Percentiles rank a stretch among this genome's conserved stretches.
Conservation (phyloP, 2,113 vertebrate species). For the Ariopsis seemanni region DNA sequence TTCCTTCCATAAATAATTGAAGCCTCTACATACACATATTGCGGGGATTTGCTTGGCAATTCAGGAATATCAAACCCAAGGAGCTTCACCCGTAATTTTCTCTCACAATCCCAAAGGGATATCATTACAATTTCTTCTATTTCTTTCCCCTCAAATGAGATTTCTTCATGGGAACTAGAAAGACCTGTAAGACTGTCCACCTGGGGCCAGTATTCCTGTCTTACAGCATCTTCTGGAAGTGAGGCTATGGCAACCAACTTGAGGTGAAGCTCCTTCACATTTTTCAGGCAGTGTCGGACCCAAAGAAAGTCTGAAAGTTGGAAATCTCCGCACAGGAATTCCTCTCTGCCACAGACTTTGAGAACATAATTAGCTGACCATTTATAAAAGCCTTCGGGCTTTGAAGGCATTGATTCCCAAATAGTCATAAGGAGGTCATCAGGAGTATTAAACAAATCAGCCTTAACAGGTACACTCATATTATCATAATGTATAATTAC, state of each 20-base stretch:
- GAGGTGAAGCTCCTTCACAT: constrained; percentile 66
- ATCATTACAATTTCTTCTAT: constrained; percentile 74
- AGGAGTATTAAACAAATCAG: constrained; percentile 56
- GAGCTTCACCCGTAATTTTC: constrained; percentile 74
- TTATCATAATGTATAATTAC: constrained; percentile 64
- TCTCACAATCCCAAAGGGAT: constrained; percentile 76
- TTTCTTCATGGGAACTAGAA: constrained; percentile 71
- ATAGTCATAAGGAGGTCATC: constrained; percentile 57
- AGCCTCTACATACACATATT: constrained; percentile 66
- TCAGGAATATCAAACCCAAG: constrained; percentile 74
- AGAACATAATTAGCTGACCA: constrained; percentile 60
- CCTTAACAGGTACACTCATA: constrained; percentile 61
- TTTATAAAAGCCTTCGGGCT: constrained; percentile 27
- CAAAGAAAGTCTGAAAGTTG: constrained; percentile 68
- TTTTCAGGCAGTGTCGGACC: constrained; percentile 73
- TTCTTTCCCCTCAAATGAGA: constrained; percentile 68
- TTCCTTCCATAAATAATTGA: constrained; percentile 72
- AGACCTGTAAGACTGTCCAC: constrained; percentile 72
- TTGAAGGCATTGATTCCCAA: constrained; percentile 52
- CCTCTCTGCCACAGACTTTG: constrained; percentile 74
- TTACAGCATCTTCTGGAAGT: constrained; percentile 61
- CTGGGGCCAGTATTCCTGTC: constrained; percentile 66
- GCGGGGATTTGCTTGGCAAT: constrained; percentile 63
- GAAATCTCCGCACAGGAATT: constrained; percentile 68
- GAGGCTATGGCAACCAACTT: constrained; percentile 61